Evolutionary conservation across 2,888 invertebrate species (phyloP), one percentile per base, ranked within the genome.

Genomic region (Amaurobius ferox): DNA sequence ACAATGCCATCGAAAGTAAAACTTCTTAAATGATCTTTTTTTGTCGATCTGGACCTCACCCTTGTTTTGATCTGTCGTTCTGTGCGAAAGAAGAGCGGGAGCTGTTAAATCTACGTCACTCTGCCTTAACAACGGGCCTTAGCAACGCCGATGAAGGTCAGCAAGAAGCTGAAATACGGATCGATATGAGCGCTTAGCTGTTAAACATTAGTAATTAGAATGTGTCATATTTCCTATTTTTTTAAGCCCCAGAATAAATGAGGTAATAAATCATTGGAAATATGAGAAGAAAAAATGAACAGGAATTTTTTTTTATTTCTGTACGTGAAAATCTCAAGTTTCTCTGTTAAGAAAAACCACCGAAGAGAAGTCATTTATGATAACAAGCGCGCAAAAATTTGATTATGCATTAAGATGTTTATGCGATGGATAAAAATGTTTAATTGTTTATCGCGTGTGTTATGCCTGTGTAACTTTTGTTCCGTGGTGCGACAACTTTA

Each of bases 61-160:
- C 55, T 2, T n/a, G 55, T n/a, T 13, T 61, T 61, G 11, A 26
- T 26, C 61, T 26, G 61, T 61, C 13, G 11, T 30, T 19, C 32
- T 55, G 29, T 35, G 16, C 64, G 13, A 19, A 79, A 72, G 23
- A 72, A 71, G 71, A 79, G 35, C 30, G 62, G n/a, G 62, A 39
- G 39, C 30, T 62, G 66, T 5, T 68, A 6, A 62, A 61, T 44
- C 32, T 71, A 70, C 71, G 81, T 83, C 81, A 81, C 64, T 19
- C 48, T 30, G 19, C 68, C 76, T 55, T 83, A 76, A 76, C 81
- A 71, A 83, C 81, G 76, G 76, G 76, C 81, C 81, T 35, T 83
- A 70, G 81, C 76, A 83, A 83, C 81, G 40, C 26, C 23, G 26
- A 29, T 64, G 67, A 73, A 23, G 73, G 67, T 67, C 80, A 80